These are phyloP conservation scores for Aleiodes alternator DNA, from an alignment of 2,888 invertebrate species.

Conservation along the genomic window DNA sequence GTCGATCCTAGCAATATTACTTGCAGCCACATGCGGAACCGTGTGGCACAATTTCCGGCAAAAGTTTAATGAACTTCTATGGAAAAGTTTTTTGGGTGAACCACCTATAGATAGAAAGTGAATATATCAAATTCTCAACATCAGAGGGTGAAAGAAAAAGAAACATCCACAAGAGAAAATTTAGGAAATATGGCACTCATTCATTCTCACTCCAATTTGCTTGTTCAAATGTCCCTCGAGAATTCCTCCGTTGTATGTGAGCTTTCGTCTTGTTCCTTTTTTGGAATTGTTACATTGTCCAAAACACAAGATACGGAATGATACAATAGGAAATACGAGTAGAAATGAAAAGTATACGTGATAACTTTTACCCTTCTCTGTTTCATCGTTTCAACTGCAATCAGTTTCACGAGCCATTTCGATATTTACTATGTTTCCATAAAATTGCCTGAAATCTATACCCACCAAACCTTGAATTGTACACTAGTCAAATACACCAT, in stretches of 20 bases:
- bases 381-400: conserved; percentile 6
- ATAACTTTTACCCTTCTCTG: background rate
- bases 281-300: conserved; percentile 3
- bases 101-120: too few relatives aligned
- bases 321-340: conserved; percentile 29
- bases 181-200: too few relatives aligned
- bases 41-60: background rate
- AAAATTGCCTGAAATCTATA: background rate
- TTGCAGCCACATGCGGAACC: background rate
- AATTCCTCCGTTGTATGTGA: background rate
- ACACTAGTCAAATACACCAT: too few relatives aligned
- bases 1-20: conserved; percentile 34
- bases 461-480: background rate
- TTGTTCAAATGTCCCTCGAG: too few relatives aligned
- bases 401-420: conserved; percentile 21
- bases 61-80: conserved; percentile 23
- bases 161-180: too few relatives aligned
- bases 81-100: background rate
- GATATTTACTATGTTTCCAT: conserved; percentile 12
- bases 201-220: too few relatives aligned
- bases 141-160: too few relatives aligned
- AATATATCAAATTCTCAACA: too few relatives aligned
- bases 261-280: background rate
- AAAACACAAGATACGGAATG: background rate
- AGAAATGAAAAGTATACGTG: conserved; percentile 7